phyloP scores from a whole-genome alignment of 1,140 invertebrate species.

The Sarcophaga peregrina region DNA sequence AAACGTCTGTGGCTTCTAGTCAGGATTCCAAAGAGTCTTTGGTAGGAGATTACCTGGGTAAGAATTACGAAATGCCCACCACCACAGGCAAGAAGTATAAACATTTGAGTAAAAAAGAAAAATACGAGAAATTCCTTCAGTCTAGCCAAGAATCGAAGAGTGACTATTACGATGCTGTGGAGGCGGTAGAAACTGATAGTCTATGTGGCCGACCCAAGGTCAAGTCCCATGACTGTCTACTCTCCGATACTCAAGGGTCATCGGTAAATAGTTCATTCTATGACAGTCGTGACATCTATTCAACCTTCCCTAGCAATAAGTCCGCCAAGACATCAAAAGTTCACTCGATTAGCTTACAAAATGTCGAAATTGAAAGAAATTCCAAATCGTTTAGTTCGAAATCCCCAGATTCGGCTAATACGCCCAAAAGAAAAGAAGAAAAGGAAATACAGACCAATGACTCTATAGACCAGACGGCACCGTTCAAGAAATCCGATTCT shows the following conservation, averaged over 20 bases:
- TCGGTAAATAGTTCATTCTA: slow-evolving; percentile 72
- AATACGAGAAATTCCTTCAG: slow-evolving; percentile 68
- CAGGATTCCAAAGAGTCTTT: slow-evolving; percentile 72
- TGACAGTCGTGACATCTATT: slow-evolving; percentile 73
- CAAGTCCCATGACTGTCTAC: slow-evolving; percentile 71
- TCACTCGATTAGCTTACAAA: slow-evolving; percentile 74
- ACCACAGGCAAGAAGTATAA: slow-evolving; percentile 64
- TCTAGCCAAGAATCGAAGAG: slow-evolving; percentile 76
- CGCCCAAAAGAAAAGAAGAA: slow-evolving; percentile 56
- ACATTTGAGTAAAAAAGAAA: slow-evolving; percentile 60
- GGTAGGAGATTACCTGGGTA: slow-evolving; percentile 59
- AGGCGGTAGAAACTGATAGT: slow-evolving; percentile 52
- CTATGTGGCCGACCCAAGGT: slow-evolving; percentile 60
- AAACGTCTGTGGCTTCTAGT: slow-evolving; percentile 73
- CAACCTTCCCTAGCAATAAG: slow-evolving; percentile 73
- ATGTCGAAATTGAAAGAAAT: slow-evolving; percentile 75
- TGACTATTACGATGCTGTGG: slow-evolving; percentile 72
- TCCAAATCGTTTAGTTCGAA: slow-evolving; percentile 65
- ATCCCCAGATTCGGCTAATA: slow-evolving; percentile 60
- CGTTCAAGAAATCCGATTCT: slow-evolving; percentile 58
- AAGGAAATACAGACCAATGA: slow-evolving; percentile 62
- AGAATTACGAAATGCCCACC: slow-evolving; percentile 66
- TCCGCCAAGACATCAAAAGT: slow-evolving; percentile 70
- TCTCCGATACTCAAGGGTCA: slow-evolving; percentile 69
- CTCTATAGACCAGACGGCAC: slow-evolving; percentile 58